phyloP scores from a whole-genome alignment of 2,888 invertebrate genomes.

The Meliscaeva auricollis region DNA sequence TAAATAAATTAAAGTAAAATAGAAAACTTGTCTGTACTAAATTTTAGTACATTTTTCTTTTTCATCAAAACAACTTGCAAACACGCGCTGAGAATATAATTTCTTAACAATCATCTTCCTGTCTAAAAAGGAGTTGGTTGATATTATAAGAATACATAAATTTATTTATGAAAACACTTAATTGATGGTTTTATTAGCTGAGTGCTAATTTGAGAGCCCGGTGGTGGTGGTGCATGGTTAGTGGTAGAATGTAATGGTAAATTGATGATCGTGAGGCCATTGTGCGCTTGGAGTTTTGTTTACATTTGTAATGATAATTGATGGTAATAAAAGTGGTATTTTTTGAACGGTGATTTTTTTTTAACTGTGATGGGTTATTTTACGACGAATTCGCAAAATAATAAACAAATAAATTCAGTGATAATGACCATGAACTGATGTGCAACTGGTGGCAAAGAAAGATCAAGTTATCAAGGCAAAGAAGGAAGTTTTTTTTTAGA shows the following conservation, averaged over 20 bases:
- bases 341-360: constrained; percentile 34
- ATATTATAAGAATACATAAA: not conserved
- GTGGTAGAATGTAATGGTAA: not conserved
- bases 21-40: no score
- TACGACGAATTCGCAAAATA: not conserved
- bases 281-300: constrained; percentile 44
- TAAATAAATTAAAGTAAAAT: no score
- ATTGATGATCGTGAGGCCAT: constrained; percentile 31
- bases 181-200: constrained; percentile 30
- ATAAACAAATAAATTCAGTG: not conserved
- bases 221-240: no score
- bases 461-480: not conserved
- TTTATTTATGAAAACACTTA: constrained; percentile 28
- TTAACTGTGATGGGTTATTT: not conserved
- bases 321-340: constrained; percentile 64
- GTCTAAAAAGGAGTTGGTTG: not conserved
- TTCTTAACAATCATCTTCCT: not conserved
- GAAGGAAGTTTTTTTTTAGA: constrained; percentile 16
- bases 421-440: constrained; percentile 41
- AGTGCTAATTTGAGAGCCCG: constrained; percentile 45
- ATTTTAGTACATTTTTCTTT: constrained; percentile 1
- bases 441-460: not conserved
- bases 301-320: constrained; percentile 64
- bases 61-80: no score
- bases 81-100: not conserved